Evolutionary conservation across 2,113 vertebrate genomes (phyloP), one percentile per base, ranked within the genome.

Genomic region (Eolophus roseicapilla): DNA sequence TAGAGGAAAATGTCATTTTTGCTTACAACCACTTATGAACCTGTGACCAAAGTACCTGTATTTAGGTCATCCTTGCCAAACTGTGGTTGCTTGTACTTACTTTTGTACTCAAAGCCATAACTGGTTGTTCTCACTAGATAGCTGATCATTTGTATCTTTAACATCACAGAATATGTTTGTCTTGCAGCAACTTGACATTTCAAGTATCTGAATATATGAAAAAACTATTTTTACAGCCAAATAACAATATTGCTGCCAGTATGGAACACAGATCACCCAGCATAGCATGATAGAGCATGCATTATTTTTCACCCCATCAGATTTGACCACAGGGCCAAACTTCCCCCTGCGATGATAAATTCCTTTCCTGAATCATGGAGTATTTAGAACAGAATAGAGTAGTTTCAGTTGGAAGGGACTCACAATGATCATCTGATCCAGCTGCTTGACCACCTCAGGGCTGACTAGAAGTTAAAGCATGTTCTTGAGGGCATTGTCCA

Each of bases 341-440:
- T 49, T 3, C 37, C 19, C 21, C 6, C 29, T 9, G 15, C 87
- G 37, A 53, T 52, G 31, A 52, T 78, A 55, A 64, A 33, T 77
- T 69, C 11, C 31, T 47, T 86, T 55, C 44, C 80, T 50, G 52
- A 93, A 73, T 60, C 24, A 21, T 39, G 47, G 52, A 63, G 24
- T 37, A n/a, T 37, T 27, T 70, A n/a, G 75, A 46, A 4, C 46
- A 57, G 44, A 82, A 8, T 8, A 60, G 47, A 80, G 35, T 9
- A 74, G 44, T 79, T 90, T 23, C 62, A 37, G 12, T 62, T 81
- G 44, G 59, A 83, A 91, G 73, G 44, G 28, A 78, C 37, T 24
- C 37, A 29, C 0, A 0, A 12, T 0, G 1, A 41, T 55, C 31
- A 53, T 14, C 0, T 37, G 3, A 64, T 60, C 53, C 35, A 37